phyloP scores from a whole-genome alignment of 2,113 vertebrate species.

The Orcinus orca region DNA sequence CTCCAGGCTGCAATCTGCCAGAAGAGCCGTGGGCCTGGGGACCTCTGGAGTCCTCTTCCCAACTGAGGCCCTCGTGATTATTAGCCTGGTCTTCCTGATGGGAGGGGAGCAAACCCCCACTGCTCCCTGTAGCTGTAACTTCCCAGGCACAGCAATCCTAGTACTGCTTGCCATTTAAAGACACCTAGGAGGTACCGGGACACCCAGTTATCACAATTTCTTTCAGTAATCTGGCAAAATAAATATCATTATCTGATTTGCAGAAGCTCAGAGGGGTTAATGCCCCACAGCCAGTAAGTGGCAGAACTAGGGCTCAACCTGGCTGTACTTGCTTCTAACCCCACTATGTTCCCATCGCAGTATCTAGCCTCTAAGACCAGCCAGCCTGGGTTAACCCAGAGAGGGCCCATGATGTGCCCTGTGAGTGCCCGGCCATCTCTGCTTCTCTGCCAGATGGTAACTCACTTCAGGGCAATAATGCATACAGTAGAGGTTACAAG shows the following conservation, averaged over 20 bases:
- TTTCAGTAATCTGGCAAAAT: neutral
- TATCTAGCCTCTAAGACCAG: neutral
- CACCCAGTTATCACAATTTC: neutral
- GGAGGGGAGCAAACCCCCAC: neutral
- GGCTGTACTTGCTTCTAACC: neutral
- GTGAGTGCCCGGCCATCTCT: neutral
- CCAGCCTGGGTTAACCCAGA: neutral
- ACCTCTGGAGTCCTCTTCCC: neutral
- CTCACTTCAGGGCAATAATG: neutral
- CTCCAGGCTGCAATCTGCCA: neutral
- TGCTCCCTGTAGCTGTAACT: neutral
- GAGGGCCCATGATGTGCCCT: neutral
- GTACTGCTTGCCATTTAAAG: neutral
- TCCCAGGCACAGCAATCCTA: neutral
- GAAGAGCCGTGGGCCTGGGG: neutral
- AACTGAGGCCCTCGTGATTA: neutral
- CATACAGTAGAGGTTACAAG: neutral
- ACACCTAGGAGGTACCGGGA: neutral
- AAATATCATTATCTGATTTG: neutral
- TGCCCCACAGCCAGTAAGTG: neutral
- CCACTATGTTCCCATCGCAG: accelerated
- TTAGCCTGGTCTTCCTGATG: neutral
- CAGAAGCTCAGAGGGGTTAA: neutral
- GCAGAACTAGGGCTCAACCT: neutral
- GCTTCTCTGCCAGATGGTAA: neutral